A percentile compares a stretch with the other conserved stretches of the same genome.
These are phyloP conservation scores for Smittia sp. DNA, from an alignment of 2,888 invertebrate species.

Conservation along the genomic window DNA sequence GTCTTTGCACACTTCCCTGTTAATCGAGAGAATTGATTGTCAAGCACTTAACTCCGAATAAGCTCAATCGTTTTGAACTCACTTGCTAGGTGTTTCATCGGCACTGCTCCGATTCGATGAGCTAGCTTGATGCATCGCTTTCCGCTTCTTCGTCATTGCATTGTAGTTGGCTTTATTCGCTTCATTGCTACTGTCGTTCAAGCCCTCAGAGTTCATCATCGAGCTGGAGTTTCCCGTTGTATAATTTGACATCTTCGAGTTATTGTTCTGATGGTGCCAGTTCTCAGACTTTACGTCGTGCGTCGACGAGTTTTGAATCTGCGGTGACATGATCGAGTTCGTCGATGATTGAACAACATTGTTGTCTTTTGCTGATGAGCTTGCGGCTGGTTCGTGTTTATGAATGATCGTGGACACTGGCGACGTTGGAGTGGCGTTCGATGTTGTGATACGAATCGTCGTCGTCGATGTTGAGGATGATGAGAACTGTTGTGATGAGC, in stretches of 20 bases:
- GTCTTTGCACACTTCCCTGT: conserved; percentile 39
- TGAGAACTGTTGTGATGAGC: conserved; percentile 37
- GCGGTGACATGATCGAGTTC: conserved; percentile 23
- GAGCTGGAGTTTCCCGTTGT: neutral
- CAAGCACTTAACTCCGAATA: neutral
- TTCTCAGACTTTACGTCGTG: neutral
- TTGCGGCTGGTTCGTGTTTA: conserved; percentile 15
- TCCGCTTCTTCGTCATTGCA: conserved; percentile 39
- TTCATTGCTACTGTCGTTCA: conserved; percentile 32
- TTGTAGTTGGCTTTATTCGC: conserved; percentile 28
- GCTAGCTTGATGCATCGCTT: conserved; percentile 38
- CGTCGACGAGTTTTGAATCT: conserved; percentile 34
- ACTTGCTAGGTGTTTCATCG: conserved; percentile 36
- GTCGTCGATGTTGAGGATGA: conserved; percentile 35
- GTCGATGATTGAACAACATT: conserved; percentile 18
- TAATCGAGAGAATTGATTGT: neutral
- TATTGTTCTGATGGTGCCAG: conserved; percentile 30
- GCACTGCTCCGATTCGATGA: conserved; percentile 37
- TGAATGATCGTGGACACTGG: conserved; percentile 38
- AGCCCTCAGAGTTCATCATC: conserved; percentile 4
- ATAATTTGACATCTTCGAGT: conserved; percentile 14
- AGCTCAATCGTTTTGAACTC: neutral
- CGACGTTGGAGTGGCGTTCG: conserved; percentile 39
- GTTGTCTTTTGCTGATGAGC: conserved; percentile 19
- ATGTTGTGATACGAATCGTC: conserved; percentile 39